Evolutionary conservation across 2,888 invertebrate species (phyloP), one percentile per base, ranked within the genome.

Genomic region (Helobdella robusta): DNA sequence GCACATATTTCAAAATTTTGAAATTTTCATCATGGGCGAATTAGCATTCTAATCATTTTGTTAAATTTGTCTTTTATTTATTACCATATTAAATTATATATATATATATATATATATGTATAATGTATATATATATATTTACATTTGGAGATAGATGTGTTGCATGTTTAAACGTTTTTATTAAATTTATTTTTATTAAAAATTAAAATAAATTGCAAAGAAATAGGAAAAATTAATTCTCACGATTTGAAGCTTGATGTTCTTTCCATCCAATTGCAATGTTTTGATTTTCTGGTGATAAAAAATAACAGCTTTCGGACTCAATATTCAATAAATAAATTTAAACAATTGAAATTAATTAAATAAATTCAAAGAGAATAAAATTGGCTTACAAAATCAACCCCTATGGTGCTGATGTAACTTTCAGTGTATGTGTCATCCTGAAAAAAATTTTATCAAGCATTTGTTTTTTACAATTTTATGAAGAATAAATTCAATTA

Each of bases 351-450:
- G 15, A 25, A 63, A 44, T 23, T 8, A 25, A 11, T 20, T 8
- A 30, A 58, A n/a, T 34, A 30, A 4, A 63, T n/a, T 11, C 15
- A 52, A 50, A 54, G 25, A 52, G 46, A 61, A 56, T 25, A 56
- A n/a, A n/a, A n/a, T n/a, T n/a, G n/a, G n/a, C 88, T 87, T 84
- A 89, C 89, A 84, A 99, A 99, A 83, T 98, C 98, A 76, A 98
- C 98, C 76, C 98, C 98, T 82, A 99, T 98, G 75, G 98, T 98
- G 82, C 97, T 97, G 83, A 98, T 98, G 84, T 98, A 98, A 82
- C 95, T 95, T 83, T 98, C 98, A 81, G 97, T 98, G 83, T 98
- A 98, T 72, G 97, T 97, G 82, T 98, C 98, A 84, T 98, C 98
- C 84, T 87, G 78, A 60, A 83, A 83, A 23, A 58, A 6, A 32